These are phyloP conservation scores for Tachypleus tridentatus DNA, from an alignment of 1,140 invertebrate species.

Conservation along the genomic window DNA sequence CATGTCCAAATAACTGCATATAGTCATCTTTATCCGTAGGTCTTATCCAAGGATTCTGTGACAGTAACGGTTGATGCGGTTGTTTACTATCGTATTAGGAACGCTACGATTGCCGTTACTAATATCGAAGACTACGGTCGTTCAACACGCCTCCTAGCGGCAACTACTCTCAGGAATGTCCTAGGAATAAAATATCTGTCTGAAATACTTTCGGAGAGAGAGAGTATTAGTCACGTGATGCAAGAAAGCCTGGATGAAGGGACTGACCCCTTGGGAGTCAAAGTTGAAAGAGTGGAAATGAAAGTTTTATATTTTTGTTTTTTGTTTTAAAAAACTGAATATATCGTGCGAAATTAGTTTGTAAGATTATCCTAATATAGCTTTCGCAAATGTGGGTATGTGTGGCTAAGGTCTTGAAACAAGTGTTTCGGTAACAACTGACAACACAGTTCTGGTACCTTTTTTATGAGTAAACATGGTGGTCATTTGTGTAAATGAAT, in stretches of 20 bases:
- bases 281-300: conserved; percentile 50
- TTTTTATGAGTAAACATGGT: no score
- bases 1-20: no score
- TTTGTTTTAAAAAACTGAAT: no score
- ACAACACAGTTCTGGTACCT: no score
- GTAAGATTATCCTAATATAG: no score
- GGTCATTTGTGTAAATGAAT: no score
- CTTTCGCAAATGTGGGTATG: no score
- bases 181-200: conserved; percentile 43
- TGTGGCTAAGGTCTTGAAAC: no score
- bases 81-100: conserved; percentile 49
- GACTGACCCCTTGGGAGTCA: conserved; percentile 51
- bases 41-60: conserved; percentile 50
- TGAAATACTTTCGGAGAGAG: conserved; percentile 43
- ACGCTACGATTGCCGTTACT: conserved; percentile 47
- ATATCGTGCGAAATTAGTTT: no score
- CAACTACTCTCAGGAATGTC: conserved; percentile 40
- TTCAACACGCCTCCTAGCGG: conserved; percentile 34
- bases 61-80: conserved; percentile 49
- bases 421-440: no score
- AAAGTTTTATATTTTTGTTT: conserved; percentile 24
- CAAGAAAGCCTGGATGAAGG: conserved; percentile 42
- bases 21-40: conserved; percentile 30
- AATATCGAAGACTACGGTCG: conserved; percentile 45
- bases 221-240: conserved; percentile 42